Percentiles rank a stretch among this genome's conserved stretches.
Conservation (phyloP, 1,140 invertebrate genomes). For the Trigoniulus corallinus region DNA sequence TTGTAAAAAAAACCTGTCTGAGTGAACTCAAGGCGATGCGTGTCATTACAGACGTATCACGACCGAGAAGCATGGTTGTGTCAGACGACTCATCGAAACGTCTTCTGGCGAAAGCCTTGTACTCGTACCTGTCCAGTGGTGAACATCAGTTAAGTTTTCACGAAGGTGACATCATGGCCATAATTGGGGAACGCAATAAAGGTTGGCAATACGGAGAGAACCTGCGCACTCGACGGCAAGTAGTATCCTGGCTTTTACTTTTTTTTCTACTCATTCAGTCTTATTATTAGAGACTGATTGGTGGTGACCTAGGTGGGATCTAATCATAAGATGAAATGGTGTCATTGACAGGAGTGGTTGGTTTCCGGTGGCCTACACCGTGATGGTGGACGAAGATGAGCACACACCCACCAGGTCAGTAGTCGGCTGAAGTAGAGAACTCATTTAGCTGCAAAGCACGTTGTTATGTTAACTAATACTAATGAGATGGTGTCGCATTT, state of each 20-base stretch:
- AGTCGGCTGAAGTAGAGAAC: background rate
- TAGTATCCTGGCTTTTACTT: background rate
- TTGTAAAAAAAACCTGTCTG: background rate
- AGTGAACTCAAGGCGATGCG: too few relatives aligned
- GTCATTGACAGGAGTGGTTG: slow-evolving; percentile 49
- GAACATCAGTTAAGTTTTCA: slow-evolving; percentile 84
- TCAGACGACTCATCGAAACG: slow-evolving; percentile 33
- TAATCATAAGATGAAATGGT: background rate
- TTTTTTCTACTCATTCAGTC: background rate
- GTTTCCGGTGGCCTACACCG: slow-evolving; percentile 87
- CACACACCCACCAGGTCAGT: slow-evolving; percentile 11
- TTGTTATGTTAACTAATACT: slow-evolving; percentile 18
- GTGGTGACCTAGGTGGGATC: background rate
- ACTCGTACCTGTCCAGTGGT: slow-evolving; percentile 73
- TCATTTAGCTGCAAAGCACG: background rate
- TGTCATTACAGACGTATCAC: slow-evolving; percentile 14
- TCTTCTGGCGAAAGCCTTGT: slow-evolving; percentile 59
- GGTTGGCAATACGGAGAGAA: slow-evolving; percentile 94
- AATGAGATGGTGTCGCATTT: background rate
- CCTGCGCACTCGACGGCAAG: slow-evolving; percentile 50
- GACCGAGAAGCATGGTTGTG: slow-evolving; percentile 55
- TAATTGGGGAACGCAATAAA: slow-evolving; percentile 77
- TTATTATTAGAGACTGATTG: background rate
- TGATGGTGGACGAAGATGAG: slow-evolving; percentile 33
- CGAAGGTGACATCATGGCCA: slow-evolving; percentile 70